Evolutionary conservation across 2,888 invertebrate species (phyloP).

Genomic region (Acronicta alni): DNA sequence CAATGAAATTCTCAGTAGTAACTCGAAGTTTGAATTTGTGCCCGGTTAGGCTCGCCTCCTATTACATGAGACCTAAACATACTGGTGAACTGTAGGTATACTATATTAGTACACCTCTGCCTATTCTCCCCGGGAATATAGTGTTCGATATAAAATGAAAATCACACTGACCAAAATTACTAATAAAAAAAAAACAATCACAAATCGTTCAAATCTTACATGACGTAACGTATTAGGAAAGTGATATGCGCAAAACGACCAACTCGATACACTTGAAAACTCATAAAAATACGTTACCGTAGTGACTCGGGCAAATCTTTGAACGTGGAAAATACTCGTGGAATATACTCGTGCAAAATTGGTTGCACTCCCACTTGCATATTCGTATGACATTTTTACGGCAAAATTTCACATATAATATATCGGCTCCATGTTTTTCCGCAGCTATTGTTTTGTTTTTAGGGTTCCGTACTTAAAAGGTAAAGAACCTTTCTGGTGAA

Average conservation of each 20-base stretch:
- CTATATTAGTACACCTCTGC: too few relatives aligned
- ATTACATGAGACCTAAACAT: too few relatives aligned
- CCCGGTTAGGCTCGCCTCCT: too few relatives aligned
- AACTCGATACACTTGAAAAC: conserved; percentile 12
- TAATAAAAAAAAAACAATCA: too few relatives aligned
- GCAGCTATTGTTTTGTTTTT: conserved; percentile 1
- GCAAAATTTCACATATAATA: background rate
- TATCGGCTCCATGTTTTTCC: background rate
- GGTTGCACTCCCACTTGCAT: background rate
- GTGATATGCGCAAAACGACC: background rate
- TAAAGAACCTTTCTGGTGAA: too few relatives aligned
- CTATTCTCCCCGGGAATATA: too few relatives aligned
- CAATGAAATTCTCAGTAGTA: too few relatives aligned
- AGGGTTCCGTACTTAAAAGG: background rate
- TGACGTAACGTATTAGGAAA: background rate
- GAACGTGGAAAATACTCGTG: conserved; percentile 2
- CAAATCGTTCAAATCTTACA: background rate
- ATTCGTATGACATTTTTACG: background rate
- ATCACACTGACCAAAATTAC: too few relatives aligned
- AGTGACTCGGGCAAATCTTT: background rate
- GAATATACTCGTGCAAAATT: background rate
- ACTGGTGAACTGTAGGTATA: too few relatives aligned
- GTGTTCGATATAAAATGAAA: too few relatives aligned
- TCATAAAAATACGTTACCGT: conserved; percentile 35
- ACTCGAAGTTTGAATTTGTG: too few relatives aligned